Evolutionary conservation across 2,113 vertebrate species (phyloP), one percentile per base, ranked within the genome.

Genomic region (Ia io): DNA sequence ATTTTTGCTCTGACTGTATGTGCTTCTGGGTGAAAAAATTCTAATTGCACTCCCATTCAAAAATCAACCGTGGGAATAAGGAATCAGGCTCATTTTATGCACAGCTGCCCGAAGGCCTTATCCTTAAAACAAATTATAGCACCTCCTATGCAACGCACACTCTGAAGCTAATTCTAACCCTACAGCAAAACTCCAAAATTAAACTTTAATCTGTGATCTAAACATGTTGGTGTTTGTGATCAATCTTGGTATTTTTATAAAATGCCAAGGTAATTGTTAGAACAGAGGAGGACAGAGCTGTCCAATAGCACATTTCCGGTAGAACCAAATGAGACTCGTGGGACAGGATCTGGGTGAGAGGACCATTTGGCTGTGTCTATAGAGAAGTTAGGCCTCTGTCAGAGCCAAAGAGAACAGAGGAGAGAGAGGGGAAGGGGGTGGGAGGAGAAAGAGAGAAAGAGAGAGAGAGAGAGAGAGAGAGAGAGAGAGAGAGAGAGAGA

Each of bases 91-190:
- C 98, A 98, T 98, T 98, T 98, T 98, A 98, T 98, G 98, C 98
- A 98, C 98, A 98, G 98, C 97, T 98, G 98, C 98, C 98, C 7
- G 96, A 98, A 98, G 98, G 98, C 97, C 98, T 99, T 98, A 98
- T 98, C 98, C 98, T 99, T 98, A 98, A 98, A 98, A 98, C 98
- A 98, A 99, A 99, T 99, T 98, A 98, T 97, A 98, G 98, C 96
- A 96, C 98, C 98, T 99, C 99, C 99, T 99, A 98, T 99, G 99
- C 98, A 98, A 98, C 98, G 97, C 98, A 98, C 98, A 98, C 98
- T 98, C 98, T 97, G 98, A 97, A 98, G 98, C 98, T 98, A 98
- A 98, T 98, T 98, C 98, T 96, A 98, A 98, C 98, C 98, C 98
- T 98, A 98, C 93, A 98, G 98, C 98, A 97, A 98, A 98, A 98